Conservation (phyloP, 1,140 invertebrate genomes). For the Coptotermes formosanus region DNA sequence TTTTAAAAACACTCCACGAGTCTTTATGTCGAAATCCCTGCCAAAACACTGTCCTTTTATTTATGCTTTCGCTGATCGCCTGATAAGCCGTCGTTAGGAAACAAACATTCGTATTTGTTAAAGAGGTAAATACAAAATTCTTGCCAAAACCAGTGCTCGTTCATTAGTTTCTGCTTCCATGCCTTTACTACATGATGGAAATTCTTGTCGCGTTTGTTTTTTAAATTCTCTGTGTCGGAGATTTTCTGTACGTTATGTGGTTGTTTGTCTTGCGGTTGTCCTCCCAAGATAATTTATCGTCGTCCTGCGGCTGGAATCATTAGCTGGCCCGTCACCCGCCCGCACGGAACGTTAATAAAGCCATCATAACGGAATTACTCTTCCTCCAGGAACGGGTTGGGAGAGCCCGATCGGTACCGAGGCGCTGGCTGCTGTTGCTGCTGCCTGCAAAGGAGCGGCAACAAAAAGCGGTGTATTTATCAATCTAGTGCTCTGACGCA, state of each 20-base stretch:
- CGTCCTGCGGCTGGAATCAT: constrained; percentile 2
- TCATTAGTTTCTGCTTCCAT: too few species aligned
- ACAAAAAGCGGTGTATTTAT: not conserved
- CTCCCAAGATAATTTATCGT: not conserved
- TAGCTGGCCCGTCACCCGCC: not conserved
- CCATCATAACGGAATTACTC: constrained; percentile 6
- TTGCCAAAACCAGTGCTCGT: too few species aligned
- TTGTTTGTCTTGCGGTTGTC: not conserved
- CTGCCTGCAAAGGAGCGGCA: not conserved
- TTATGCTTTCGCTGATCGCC: too few species aligned
- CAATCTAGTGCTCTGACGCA: not conserved
- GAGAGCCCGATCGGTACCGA: not conserved
- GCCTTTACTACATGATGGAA: not conserved
- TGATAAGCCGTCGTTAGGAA: too few species aligned
- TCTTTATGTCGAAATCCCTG: too few species aligned
- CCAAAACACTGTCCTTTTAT: too few species aligned
- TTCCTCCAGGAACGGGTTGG: not conserved
- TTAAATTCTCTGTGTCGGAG: not conserved
- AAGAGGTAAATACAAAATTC: too few species aligned
- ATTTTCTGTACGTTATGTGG: not conserved
- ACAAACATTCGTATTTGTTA: too few species aligned
- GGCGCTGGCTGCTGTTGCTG: not conserved
- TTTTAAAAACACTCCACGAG: too few species aligned
- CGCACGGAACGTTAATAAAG: not conserved
- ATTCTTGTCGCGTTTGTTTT: constrained; percentile 1